Percentiles rank a stretch among this genome's conserved stretches.
Conservation (phyloP, 2,113 vertebrate genomes). For the Sialia sialis region DNA sequence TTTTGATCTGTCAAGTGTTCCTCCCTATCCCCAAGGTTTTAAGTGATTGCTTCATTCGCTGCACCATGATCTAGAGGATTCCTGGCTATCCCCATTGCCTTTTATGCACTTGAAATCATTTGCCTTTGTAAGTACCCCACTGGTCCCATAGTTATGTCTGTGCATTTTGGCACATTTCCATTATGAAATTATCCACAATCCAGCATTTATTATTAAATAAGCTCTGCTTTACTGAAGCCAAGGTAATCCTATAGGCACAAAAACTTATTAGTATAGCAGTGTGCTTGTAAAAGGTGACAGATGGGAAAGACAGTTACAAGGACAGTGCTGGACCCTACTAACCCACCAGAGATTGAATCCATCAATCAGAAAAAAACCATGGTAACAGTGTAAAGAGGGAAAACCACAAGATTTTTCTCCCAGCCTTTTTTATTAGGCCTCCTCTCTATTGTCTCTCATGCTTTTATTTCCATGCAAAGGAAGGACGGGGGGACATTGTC, state of each 20-base stretch:
- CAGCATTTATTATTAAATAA: conserved; percentile 25
- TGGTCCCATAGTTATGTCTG: neutral
- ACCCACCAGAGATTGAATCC: conserved; percentile 29
- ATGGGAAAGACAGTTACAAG: conserved; percentile 28
- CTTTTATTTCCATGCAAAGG: neutral
- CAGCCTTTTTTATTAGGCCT: neutral
- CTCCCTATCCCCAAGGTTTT: neutral
- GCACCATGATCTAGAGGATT: neutral
- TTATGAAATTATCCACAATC: conserved; percentile 33
- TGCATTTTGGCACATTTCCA: neutral
- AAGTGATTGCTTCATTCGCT: neutral
- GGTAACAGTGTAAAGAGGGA: neutral
- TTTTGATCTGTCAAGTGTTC: neutral
- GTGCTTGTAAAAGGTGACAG: conserved; percentile 42
- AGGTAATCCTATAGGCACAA: neutral
- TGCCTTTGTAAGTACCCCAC: neutral
- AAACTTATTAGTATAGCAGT: neutral
- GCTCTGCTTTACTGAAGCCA: neutral
- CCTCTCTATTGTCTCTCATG: neutral
- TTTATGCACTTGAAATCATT: neutral
- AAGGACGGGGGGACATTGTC: neutral
- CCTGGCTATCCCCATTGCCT: neutral
- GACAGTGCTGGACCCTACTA: neutral
- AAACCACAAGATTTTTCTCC: neutral
- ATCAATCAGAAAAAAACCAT: conserved; percentile 43